Evolutionary conservation across 2,888 invertebrate species (phyloP), one percentile per base, ranked within the genome.

Genomic region (Leptinotarsa peninsularis): DNA sequence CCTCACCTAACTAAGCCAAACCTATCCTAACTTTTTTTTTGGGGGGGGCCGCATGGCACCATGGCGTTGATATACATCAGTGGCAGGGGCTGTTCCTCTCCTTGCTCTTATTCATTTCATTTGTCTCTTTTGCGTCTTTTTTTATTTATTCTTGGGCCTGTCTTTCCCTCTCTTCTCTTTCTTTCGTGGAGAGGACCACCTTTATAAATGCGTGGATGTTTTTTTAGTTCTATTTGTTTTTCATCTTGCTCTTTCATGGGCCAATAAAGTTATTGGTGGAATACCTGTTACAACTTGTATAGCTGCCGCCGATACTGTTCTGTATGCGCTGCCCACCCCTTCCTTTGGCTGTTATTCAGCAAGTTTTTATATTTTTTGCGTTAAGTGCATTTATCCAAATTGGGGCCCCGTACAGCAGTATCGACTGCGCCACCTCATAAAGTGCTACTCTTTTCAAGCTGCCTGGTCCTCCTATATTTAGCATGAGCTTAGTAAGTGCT

Each of bases 331-430:
- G 49, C 49, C 49, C 13, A 49, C 49, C 49, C 49, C 49, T 49
- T 49, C 4, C 49, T 49, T 49, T 49, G 49, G 49, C 49, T 49
- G 49, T 15, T 49, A 4, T 14, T 49, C 4, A 49, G n/a, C n/a
- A n/a, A n/a, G n/a, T n/a, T n/a, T n/a, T n/a, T n/a, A n/a, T n/a
- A n/a, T n/a, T n/a, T n/a, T n/a, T n/a, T n/a, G n/a, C n/a, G n/a
- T n/a, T n/a, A n/a, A n/a, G n/a, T n/a, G n/a, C n/a, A n/a, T n/a
- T n/a, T n/a, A n/a, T n/a, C n/a, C n/a, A 79, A 14, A 72, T 63
- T 21, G 74, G 68, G 3, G 74, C 75, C 4, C 58, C 78, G 50
- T 79, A 79, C 10, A 75, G 43, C 4, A 27, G 27, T 27, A 27
- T 27, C 14, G 77, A 79, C 17, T 75, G 58, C 27, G 27, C 5